Conservation (phyloP, 2,797 vertebrate genomes). For the Hirundo rustica region DNA sequence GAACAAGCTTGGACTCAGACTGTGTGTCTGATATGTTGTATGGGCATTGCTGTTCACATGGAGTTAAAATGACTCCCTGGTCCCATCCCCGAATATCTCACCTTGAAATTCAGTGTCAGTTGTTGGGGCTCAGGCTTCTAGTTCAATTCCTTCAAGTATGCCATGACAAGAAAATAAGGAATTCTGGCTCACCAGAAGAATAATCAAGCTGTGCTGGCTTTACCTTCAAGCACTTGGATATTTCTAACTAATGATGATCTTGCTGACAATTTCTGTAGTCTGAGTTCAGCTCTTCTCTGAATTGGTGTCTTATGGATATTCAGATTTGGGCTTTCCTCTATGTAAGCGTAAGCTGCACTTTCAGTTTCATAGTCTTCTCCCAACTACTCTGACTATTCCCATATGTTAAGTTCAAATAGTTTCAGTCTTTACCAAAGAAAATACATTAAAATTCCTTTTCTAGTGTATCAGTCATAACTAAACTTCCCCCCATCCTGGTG, state of each 20-base stretch:
- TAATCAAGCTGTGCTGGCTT: not conserved
- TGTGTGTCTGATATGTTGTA: not conserved
- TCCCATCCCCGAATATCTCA: fast-evolving
- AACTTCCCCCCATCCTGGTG: not conserved
- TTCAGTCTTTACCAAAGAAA: not conserved
- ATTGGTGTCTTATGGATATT: not conserved
- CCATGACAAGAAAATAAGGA: not conserved
- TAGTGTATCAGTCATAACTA: not conserved
- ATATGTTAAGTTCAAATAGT: not conserved
- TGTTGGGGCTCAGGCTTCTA: not conserved
- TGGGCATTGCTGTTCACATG: not conserved
- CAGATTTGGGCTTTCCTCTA: not conserved
- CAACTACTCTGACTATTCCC: not conserved
- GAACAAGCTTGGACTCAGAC: not conserved
- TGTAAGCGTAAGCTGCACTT: not conserved
- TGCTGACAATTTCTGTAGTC: not conserved
- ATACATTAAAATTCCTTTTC: not conserved
- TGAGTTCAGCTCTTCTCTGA: not conserved
- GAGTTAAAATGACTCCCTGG: not conserved
- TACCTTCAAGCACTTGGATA: not conserved
- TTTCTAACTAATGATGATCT: not conserved
- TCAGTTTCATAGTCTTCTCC: not conserved
- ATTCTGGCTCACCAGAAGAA: not conserved
- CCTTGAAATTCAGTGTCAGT: not conserved
- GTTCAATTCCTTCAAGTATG: not conserved